Conservation (phyloP, 2,797 vertebrate genomes). For the Erethizon dorsatum region DNA sequence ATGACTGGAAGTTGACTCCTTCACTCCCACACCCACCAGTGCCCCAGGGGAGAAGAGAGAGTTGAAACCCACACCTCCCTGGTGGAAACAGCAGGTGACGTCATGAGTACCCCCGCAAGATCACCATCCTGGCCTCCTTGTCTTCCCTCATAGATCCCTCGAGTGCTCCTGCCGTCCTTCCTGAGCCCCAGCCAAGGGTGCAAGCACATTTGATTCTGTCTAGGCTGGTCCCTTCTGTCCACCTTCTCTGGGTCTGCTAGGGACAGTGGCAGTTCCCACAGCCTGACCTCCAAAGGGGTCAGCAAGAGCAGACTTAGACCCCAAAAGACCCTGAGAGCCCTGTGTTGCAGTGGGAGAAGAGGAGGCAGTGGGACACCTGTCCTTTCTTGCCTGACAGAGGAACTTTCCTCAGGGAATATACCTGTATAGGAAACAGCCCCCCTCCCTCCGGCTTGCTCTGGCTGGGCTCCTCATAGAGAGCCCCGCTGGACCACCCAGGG, state of each 20-base stretch:
- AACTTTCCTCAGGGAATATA: constrained; percentile 80
- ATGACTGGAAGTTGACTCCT: constrained; percentile 41
- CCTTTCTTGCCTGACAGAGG: neutral
- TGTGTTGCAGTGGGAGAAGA: neutral
- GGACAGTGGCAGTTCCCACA: neutral
- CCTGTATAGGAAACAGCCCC: neutral
- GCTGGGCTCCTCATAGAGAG: neutral
- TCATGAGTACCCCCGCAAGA: neutral
- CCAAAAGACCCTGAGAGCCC: neutral
- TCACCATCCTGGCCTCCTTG: neutral
- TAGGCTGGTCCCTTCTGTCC: neutral
- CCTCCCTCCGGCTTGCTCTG: neutral
- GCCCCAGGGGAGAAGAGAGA: neutral
- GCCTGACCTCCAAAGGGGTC: neutral
- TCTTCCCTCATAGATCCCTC: constrained; percentile 49
- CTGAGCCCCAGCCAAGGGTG: neutral
- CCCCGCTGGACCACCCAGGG: constrained; percentile 13
- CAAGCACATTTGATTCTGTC: neutral
- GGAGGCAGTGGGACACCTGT: neutral
- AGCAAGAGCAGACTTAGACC: neutral
- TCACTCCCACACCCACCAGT: neutral
- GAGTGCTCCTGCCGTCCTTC: neutral
- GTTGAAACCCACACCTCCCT: neutral
- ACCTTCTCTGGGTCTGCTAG: neutral
- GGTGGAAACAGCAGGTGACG: neutral